A percentile compares a stretch with the other conserved stretches of the same genome.
Conservation (phyloP, 2,113 vertebrate genomes). For the Apistogramma diplotaenia region DNA sequence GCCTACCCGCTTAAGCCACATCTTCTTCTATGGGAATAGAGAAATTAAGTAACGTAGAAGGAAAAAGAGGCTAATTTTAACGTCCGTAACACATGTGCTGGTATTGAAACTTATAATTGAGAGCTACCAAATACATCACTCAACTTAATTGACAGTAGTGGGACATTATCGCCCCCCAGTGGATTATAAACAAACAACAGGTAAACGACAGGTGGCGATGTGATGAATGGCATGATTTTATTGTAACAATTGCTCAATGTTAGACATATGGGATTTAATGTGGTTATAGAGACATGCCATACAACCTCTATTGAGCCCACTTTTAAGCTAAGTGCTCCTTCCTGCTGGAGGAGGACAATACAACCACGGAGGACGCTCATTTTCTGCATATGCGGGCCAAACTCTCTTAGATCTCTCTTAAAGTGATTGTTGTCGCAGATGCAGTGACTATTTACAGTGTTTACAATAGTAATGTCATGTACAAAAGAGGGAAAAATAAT, state of each 20-base stretch:
- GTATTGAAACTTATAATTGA: background rate
- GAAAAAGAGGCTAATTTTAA: background rate
- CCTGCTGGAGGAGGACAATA: constrained; percentile 60
- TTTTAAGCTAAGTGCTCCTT: constrained; percentile 58
- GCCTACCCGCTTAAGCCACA: background rate
- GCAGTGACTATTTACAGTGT: constrained; percentile 78
- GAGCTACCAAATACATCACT: background rate
- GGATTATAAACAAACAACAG: background rate
- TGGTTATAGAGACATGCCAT: constrained; percentile 71
- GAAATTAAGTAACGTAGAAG: background rate
- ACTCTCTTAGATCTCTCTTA: constrained; percentile 53
- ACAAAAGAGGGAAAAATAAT: constrained; percentile 76
- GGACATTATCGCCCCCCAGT: background rate
- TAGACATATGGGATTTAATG: constrained; percentile 71
- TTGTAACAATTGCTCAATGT: constrained; percentile 72
- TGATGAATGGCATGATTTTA: constrained; percentile 76
- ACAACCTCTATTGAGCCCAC: constrained; percentile 39
- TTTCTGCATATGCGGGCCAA: constrained; percentile 53
- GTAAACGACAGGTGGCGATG: constrained; percentile 5
- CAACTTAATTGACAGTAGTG: background rate
- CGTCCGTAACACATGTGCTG: background rate
- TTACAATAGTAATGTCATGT: constrained; percentile 76
- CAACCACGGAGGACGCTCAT: constrained; percentile 5
- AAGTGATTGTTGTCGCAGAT: constrained; percentile 81
- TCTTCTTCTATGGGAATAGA: background rate